Evolutionary conservation across 2,888 invertebrate species (phyloP).

Genomic region (Holacanthella duospinosa): DNA sequence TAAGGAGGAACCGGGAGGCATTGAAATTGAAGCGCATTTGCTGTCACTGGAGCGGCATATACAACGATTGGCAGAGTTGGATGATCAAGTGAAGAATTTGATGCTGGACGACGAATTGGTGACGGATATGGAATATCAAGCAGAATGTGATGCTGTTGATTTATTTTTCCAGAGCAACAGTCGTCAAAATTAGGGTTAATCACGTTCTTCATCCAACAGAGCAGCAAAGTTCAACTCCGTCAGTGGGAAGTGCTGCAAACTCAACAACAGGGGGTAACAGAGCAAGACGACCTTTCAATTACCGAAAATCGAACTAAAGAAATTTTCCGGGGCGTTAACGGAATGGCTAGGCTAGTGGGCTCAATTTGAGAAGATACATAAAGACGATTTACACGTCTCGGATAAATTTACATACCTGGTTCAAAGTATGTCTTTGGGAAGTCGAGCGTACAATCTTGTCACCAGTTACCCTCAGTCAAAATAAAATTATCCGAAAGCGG

Average conservation of each 20-base stretch:
- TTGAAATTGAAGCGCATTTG: neutral
- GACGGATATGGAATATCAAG: neutral
- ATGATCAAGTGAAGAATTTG: neutral
- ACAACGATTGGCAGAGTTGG: neutral
- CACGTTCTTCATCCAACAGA: neutral
- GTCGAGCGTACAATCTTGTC: neutral
- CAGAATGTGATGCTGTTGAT: neutral
- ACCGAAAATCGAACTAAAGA: slow-evolving; percentile 8
- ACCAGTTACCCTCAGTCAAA: slow-evolving; percentile 11
- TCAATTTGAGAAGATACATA: slow-evolving; percentile 15
- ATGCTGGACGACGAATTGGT: neutral
- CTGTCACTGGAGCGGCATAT: neutral
- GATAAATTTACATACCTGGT: slow-evolving; percentile 14
- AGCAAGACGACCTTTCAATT: slow-evolving; percentile 2
- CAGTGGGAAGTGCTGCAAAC: neutral
- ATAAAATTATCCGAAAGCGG: slow-evolving; percentile 10
- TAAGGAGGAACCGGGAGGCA: neutral
- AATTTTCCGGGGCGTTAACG: slow-evolving; percentile 7
- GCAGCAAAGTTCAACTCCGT: neutral
- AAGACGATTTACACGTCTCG: slow-evolving; percentile 1
- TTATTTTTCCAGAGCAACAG: neutral
- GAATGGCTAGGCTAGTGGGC: slow-evolving; percentile 15
- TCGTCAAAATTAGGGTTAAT: neutral
- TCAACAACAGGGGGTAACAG: neutral
- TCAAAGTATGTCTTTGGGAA: slow-evolving; percentile 4